These are phyloP conservation scores for Candidula unifasciata DNA, from an alignment of 2,888 invertebrate genomes.

Conservation along the genomic window DNA sequence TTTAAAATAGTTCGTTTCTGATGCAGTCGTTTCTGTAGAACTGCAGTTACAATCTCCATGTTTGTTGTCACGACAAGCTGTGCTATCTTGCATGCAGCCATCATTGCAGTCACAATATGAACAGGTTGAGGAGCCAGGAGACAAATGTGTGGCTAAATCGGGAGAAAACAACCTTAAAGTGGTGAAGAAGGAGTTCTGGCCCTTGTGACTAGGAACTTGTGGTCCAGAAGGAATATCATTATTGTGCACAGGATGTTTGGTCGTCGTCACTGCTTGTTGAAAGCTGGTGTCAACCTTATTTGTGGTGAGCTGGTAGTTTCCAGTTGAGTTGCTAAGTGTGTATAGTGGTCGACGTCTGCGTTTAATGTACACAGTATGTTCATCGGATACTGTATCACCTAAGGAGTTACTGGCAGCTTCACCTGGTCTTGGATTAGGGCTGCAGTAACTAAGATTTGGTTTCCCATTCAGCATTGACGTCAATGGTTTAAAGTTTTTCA, in stretches of 20 bases:
- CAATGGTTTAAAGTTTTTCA: neutral
- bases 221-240: too few species aligned
- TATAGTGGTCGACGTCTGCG: constrained; percentile 3
- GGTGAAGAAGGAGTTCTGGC: constrained; percentile 21
- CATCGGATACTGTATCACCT: neutral
- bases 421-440: too few species aligned
- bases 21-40: neutral
- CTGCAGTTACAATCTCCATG: too few species aligned
- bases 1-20: constrained; percentile 5
- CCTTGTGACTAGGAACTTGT: too few species aligned
- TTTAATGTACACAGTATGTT: neutral
- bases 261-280: too few species aligned
- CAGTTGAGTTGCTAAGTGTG: too few species aligned
- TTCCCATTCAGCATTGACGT: too few species aligned
- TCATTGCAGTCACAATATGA: neutral
- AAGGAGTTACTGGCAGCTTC: neutral
- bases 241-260: too few species aligned
- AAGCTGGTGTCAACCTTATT: too few species aligned
- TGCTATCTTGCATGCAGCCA: neutral
- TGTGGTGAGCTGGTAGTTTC: neutral
- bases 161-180: constrained; percentile 11
- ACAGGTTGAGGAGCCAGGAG: neutral
- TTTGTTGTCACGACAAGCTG: neutral
- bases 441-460: too few species aligned
- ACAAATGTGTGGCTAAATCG: neutral